A percentile compares a stretch with the other conserved stretches of the same genome.
These are phyloP conservation scores for Coregonus suidteri DNA, from an alignment of 2,797 vertebrate species.

Conservation along the genomic window DNA sequence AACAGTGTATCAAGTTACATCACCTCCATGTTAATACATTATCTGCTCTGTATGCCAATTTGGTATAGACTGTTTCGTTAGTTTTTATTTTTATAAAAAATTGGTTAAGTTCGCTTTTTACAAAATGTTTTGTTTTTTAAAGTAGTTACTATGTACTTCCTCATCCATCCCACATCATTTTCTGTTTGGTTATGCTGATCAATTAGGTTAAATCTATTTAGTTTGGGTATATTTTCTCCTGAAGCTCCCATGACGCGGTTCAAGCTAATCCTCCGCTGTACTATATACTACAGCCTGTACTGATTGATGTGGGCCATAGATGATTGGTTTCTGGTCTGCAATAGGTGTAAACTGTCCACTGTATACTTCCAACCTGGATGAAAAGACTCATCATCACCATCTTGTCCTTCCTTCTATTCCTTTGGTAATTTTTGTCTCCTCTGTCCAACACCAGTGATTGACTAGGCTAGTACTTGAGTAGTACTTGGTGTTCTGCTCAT, in stretches of 20 bases:
- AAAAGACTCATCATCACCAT: neutral
- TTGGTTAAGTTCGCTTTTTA: neutral
- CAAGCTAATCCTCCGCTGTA: constrained; percentile 16
- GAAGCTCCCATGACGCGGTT: neutral
- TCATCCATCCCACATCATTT: neutral
- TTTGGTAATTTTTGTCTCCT: neutral
- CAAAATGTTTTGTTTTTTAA: neutral
- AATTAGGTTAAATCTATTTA: neutral
- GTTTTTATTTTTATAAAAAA: neutral
- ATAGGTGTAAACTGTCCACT: neutral
- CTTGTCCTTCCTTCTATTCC: neutral
- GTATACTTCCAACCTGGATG: no score
- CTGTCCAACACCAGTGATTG: neutral
- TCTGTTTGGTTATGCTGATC: neutral
- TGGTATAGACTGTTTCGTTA: neutral
- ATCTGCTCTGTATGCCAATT: constrained; percentile 15
- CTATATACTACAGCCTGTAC: neutral
- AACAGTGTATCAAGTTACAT: constrained; percentile 24
- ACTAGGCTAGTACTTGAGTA: neutral
- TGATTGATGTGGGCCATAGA: neutral
- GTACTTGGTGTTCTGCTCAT: neutral
- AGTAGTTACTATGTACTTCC: neutral
- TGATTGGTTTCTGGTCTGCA: neutral
- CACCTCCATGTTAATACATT: constrained; percentile 14
- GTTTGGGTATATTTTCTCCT: neutral